Conservation (phyloP, 2,797 vertebrate species). For the Rhincodon typus region DNA sequence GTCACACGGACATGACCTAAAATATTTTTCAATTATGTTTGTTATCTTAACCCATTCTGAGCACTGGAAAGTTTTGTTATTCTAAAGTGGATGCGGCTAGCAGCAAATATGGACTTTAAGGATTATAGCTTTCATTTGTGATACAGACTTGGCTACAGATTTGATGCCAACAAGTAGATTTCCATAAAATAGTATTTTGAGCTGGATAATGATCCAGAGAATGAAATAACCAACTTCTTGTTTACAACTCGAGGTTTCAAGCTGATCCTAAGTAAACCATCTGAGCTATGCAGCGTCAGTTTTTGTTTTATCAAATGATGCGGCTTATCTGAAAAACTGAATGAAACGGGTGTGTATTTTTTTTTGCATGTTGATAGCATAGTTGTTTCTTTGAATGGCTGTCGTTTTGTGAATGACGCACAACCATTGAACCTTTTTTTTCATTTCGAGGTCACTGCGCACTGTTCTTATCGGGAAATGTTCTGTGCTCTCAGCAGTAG, state of each 20-base stretch:
- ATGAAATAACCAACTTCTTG: not conserved
- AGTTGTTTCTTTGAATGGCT: not conserved
- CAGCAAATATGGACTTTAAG: not conserved
- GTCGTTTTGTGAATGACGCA: not conserved
- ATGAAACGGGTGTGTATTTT: too few species aligned
- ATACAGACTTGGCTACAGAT: not conserved
- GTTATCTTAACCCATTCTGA: not conserved
- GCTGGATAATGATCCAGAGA: not conserved
- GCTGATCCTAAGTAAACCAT: not conserved
- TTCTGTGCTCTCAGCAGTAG: not conserved
- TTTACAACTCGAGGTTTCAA: not conserved
- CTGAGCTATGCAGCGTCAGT: not conserved
- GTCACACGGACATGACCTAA: not conserved
- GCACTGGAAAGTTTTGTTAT: not conserved
- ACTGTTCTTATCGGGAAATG: not conserved
- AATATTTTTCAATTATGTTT: not conserved
- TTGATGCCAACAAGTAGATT: not conserved
- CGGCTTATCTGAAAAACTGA: not conserved
- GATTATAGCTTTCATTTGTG: not conserved
- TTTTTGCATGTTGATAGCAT: not conserved
- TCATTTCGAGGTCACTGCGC: not conserved
- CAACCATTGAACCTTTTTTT: not conserved
- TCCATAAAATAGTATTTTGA: not conserved
- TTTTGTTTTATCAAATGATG: not conserved
- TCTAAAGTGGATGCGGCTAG: too few species aligned